Percentiles rank a stretch among this genome's conserved stretches.
Evolutionary conservation across 2,797 vertebrate genomes (phyloP).

Genomic region (Podarcis siculus): DNA sequence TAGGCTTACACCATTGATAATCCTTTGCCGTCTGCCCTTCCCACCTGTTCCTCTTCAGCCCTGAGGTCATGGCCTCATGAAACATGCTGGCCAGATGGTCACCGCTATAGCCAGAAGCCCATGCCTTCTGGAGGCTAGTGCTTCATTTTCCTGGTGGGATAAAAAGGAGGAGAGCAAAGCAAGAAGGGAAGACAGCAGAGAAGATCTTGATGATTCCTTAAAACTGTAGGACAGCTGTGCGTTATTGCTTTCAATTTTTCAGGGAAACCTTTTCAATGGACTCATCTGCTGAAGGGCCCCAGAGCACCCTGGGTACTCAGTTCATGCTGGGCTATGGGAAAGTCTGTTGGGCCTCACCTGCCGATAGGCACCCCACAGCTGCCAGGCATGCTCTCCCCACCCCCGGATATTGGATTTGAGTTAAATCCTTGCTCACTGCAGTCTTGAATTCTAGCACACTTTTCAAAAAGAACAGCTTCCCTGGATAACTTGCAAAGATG

Average conservation of each 20-base stretch:
- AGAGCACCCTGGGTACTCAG: too few relatives aligned
- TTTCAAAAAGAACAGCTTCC: neutral
- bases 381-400: neutral
- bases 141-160: slow-evolving; percentile 10
- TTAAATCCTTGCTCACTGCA: neutral
- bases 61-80: slow-evolving; percentile 69
- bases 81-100: slow-evolving; percentile 57
- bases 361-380: neutral
- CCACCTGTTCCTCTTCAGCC: slow-evolving; percentile 78
- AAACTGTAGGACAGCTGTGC: too few relatives aligned
- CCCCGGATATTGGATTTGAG: neutral
- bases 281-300: neutral
- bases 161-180: neutral
- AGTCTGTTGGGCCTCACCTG: neutral
- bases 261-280: neutral
- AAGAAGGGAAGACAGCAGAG: neutral
- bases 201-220: neutral
- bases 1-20: slow-evolving; percentile 71
- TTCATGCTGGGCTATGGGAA: too few relatives aligned
- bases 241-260: too few relatives aligned
- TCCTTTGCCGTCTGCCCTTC: slow-evolving; percentile 73
- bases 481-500: neutral
- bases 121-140: neutral
- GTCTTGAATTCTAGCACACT: neutral
- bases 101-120: slow-evolving; percentile 28